These are phyloP conservation scores for Melipona quadrifasciata DNA, from an alignment of 1,140 invertebrate genomes.

Conservation along the genomic window DNA sequence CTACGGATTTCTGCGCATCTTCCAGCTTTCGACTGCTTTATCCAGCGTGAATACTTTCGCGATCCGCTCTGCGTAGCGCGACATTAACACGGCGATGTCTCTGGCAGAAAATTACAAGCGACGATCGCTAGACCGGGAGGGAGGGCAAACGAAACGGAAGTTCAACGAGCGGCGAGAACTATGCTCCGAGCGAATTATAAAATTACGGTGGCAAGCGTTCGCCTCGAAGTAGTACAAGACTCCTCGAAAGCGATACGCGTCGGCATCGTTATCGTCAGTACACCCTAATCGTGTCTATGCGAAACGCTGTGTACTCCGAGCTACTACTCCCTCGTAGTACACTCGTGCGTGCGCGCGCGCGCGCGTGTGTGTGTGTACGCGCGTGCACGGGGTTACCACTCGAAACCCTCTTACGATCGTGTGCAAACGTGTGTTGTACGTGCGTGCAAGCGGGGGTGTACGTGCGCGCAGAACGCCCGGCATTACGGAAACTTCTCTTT, in stretches of 20 bases:
- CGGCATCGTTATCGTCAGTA: slow-evolving; percentile 17
- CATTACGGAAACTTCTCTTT: slow-evolving; percentile 39
- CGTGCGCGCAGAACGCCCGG: slow-evolving; percentile 18
- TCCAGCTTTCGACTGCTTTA: no score
- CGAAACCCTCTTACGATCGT: background rate
- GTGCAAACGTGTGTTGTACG: slow-evolving; percentile 2
- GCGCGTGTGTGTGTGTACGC: no score
- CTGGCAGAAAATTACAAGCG: background rate
- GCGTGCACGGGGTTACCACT: background rate
- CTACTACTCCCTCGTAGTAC: background rate
- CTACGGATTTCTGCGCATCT: no score
- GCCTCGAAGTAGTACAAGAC: background rate
- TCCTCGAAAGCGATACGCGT: slow-evolving; percentile 6
- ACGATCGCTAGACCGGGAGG: background rate
- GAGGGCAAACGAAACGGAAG: background rate
- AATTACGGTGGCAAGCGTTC: background rate
- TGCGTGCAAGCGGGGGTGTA: background rate
- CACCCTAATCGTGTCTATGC: slow-evolving; percentile 26
- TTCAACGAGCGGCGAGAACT: background rate
- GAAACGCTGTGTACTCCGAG: background rate
- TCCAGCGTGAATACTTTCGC: background rate
- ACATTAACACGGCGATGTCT: background rate
- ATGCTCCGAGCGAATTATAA: slow-evolving; percentile 17
- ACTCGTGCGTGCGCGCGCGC: no score
- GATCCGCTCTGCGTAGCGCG: background rate